Percentiles rank a stretch among this genome's conserved stretches.
phyloP scores from a whole-genome alignment of 2,888 invertebrate genomes.

The Eutolmus rufibarbis region DNA sequence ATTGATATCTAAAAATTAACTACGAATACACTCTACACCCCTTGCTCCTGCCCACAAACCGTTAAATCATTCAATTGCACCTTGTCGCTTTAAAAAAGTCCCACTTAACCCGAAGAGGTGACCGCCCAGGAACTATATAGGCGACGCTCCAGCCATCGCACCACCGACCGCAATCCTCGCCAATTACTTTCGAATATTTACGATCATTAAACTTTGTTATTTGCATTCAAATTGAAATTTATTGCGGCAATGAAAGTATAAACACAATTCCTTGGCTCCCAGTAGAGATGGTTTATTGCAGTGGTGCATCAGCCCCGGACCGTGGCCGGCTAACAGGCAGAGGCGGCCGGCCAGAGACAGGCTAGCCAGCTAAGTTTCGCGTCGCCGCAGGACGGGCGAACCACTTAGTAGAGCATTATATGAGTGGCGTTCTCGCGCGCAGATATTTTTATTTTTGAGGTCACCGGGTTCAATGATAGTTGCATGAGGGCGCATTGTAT shows the following conservation, averaged over 20 bases:
- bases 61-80: background rate
- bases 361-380: background rate
- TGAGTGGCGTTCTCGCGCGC: constrained; percentile 2
- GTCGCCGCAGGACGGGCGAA: background rate
- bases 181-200: constrained; percentile 39
- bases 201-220: constrained; percentile 37
- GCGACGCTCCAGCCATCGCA: background rate
- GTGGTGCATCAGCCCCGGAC: constrained; percentile 7
- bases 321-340: background rate
- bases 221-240: constrained; percentile 39
- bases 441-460: constrained; percentile 36
- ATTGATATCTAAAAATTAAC: background rate
- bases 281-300: constrained; percentile 30
- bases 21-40: background rate
- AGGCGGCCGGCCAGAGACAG: background rate
- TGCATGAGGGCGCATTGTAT: background rate
- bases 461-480: constrained; percentile 32
- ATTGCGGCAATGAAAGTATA: constrained; percentile 35
- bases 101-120: background rate
- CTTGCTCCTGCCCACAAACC: background rate
- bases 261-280: constrained; percentile 21
- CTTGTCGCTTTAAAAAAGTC: background rate
- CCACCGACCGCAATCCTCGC: background rate
- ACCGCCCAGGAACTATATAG: background rate
- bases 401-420: background rate